phyloP scores from a whole-genome alignment of 2,113 vertebrate genomes.

The Hiodon alosoides region DNA sequence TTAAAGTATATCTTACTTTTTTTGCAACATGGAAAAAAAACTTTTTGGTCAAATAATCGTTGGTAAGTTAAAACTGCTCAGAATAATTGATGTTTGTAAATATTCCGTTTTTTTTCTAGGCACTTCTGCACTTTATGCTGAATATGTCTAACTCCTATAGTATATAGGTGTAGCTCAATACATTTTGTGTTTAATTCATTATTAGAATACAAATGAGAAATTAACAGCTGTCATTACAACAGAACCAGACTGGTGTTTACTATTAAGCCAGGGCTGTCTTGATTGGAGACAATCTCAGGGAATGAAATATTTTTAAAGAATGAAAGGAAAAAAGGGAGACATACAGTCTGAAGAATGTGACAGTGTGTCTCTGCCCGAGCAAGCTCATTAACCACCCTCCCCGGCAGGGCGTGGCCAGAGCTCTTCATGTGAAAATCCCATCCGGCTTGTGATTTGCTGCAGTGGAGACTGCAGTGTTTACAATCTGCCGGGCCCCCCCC shows the following conservation, averaged over 20 bases:
- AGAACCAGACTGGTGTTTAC: neutral
- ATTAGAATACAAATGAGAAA: neutral
- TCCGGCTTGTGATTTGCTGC: conserved; percentile 78
- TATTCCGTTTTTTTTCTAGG: no score
- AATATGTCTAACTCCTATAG: no score
- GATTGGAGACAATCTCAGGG: neutral
- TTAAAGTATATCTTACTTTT: no score
- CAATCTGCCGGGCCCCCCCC: conserved; percentile 58
- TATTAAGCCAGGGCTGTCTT: no score
- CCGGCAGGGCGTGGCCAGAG: conserved; percentile 10
- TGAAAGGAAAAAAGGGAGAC: neutral
- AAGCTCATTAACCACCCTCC: conserved; percentile 40
- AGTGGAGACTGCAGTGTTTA: conserved; percentile 77
- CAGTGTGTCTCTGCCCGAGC: conserved; percentile 16
- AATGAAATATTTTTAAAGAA: neutral
- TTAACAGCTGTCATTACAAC: neutral
- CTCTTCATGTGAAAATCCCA: conserved; percentile 52
- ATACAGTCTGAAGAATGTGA: neutral
- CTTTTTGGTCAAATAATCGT: no score
- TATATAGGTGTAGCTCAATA: no score
- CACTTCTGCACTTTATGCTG: no score
- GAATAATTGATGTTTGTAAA: no score
- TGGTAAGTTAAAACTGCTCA: no score
- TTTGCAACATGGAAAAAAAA: no score
- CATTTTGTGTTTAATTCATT: no score